A percentile compares a stretch with the other conserved stretches of the same genome.
These are phyloP conservation scores for Neoaliturus tenellus DNA, from an alignment of 2,888 invertebrate genomes.

Conservation along the genomic window DNA sequence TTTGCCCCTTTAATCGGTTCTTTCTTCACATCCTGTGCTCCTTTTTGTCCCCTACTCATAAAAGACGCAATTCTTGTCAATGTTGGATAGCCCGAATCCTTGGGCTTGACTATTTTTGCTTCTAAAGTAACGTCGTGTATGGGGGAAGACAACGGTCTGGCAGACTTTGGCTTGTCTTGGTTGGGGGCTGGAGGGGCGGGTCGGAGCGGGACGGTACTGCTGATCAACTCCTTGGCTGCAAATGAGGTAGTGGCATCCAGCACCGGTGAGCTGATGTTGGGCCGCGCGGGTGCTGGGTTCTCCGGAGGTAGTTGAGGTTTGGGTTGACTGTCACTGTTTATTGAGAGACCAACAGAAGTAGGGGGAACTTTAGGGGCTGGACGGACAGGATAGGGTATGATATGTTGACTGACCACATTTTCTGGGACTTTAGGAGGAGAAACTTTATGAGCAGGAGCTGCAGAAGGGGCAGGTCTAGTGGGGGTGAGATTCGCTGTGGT, in stretches of 20 bases:
- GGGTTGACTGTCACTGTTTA: slow-evolving; percentile 49
- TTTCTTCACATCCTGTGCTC: slow-evolving; percentile 55
- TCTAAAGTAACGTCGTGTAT: slow-evolving; percentile 62
- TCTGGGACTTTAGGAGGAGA: slow-evolving; percentile 59
- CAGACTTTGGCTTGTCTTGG: slow-evolving; percentile 54
- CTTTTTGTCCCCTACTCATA: slow-evolving; percentile 63
- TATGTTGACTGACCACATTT: slow-evolving; percentile 41
- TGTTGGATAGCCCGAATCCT: slow-evolving; percentile 71
- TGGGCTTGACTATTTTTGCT: slow-evolving; percentile 48
- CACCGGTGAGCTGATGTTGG: slow-evolving; percentile 88
- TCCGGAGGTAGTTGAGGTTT: slow-evolving; percentile 60
- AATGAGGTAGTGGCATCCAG: slow-evolving; percentile 86
- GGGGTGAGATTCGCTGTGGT: slow-evolving; percentile 57
- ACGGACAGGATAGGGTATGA: slow-evolving; percentile 52
- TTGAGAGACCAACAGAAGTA: slow-evolving; percentile 51
- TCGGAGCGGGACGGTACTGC: slow-evolving; percentile 69
- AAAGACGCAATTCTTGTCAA: slow-evolving; percentile 72
- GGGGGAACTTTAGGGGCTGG: slow-evolving; percentile 63
- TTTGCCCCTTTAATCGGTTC: slow-evolving; percentile 73
- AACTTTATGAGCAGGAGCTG: slow-evolving; percentile 49
- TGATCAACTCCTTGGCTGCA: slow-evolving; percentile 82
- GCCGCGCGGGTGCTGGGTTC: slow-evolving; percentile 73
- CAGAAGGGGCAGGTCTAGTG: slow-evolving; percentile 62
- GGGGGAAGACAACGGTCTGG: slow-evolving; percentile 75
- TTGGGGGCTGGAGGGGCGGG: slow-evolving; percentile 77